phyloP scores from a whole-genome alignment of 2,113 vertebrate species.

The Xiphophorus maculatus region DNA sequence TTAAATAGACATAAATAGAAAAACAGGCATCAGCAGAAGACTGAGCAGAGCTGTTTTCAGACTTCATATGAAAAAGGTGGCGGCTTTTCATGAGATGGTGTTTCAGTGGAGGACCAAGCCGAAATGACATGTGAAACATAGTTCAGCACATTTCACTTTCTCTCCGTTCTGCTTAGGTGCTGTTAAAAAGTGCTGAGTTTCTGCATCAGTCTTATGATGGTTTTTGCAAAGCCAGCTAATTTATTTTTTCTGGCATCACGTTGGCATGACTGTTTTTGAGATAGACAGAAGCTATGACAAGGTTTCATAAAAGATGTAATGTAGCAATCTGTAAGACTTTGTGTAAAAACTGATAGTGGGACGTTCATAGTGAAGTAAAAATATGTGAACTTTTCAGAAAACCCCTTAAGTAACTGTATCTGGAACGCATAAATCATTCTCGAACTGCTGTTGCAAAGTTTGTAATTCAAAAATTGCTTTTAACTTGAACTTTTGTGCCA shows the following conservation, averaged over 20 bases:
- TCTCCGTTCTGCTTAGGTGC: background rate
- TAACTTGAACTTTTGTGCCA: background rate
- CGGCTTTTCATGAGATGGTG: background rate
- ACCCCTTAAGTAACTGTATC: no score
- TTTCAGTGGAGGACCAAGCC: background rate
- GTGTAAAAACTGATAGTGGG: background rate
- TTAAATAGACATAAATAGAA: conserved; percentile 13
- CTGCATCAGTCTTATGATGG: conserved; percentile 3
- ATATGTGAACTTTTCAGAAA: background rate
- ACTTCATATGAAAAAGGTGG: background rate
- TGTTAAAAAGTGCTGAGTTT: conserved; percentile 13
- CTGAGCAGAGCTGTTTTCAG: background rate
- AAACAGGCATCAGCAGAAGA: background rate
- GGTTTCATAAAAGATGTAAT: background rate
- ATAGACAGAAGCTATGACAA: background rate
- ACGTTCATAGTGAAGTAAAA: background rate
- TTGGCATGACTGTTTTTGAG: background rate
- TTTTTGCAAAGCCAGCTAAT: conserved; percentile 1
- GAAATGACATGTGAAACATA: conserved; percentile 6
- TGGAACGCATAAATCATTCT: background rate
- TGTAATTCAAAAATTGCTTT: background rate
- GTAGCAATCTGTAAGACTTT: background rate
- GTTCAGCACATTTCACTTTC: conserved; percentile 1
- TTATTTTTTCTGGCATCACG: background rate
- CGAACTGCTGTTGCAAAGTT: background rate